Base-by-base conservation (phyloP, 2,113 vertebrate genomes). In the Chaenogobius annularis region DNA sequence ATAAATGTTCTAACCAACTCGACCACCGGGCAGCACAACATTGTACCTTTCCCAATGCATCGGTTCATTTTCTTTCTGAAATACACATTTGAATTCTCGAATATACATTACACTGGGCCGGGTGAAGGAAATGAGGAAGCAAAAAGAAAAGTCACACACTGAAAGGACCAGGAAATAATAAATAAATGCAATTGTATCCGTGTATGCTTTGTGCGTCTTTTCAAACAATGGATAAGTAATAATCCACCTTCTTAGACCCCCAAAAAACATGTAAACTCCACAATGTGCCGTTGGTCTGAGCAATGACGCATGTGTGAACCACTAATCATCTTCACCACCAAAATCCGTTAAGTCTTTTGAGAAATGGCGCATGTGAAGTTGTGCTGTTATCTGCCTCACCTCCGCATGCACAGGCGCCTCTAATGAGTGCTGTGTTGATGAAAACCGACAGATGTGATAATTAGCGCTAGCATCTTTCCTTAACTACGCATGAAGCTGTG, bases 381-480 rank as follows among this genome's bases (percentile, higher is more conserved):
- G 80, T 75, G 71, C 66, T 68, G 66, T 80, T 73, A 71, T 66
- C 70, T 68, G 77, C 78, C 46, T 78, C 79, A 70, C 72, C 70
- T 79, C 69, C 75, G 79, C 77, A 87, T 80, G 81, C 80, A 50
- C 23, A 9, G 70, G 79, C 78, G 80, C 55, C 23, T 69, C 47
- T 78, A 79, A 83, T 79, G 72, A 82, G 80, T n/a, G n/a, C 22
- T 22, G 23, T 8, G 55, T 75, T 77, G 66, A 74, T 73, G 68
- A 58, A 77, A 68, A 67, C 35, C 84, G 78, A 82, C 73, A 68
- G 83, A 90, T 85, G 84, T 83, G 85, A 85, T 89, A 84, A 87
- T 83, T 85, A 88, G 63, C 73, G 1, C 65, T 69, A 54, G 67
- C 75, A 23, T 73, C 70, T 79, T 74, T n/a, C 61, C 35, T 70